A percentile compares a stretch with the other conserved stretches of the same genome.
Conservation (phyloP, 2,113 vertebrate genomes). For the Chaetorhynchus papuensis region DNA sequence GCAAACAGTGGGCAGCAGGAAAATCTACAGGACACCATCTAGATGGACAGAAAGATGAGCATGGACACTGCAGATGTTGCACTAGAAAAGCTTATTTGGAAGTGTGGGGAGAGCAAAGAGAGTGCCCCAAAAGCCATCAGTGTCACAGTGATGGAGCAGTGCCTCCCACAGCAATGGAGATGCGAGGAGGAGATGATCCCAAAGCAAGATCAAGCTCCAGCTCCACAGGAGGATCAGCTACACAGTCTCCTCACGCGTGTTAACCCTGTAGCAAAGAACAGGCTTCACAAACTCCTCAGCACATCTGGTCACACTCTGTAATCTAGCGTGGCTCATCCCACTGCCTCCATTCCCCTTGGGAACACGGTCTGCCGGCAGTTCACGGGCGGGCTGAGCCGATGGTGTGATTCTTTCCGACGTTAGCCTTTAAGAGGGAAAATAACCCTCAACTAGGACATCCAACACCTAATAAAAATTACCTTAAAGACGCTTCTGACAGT, state of each 20-base stretch:
- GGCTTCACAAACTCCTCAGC: neutral
- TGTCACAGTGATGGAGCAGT: neutral
- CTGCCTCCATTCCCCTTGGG: neutral
- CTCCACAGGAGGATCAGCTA: neutral
- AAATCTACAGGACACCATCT: neutral
- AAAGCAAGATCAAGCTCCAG: neutral
- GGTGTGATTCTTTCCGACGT: neutral
- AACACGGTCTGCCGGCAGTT: neutral
- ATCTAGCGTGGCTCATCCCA: neutral
- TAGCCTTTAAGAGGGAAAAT: neutral
- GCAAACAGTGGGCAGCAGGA: neutral
- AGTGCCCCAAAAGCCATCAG: neutral
- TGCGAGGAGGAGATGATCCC: neutral
- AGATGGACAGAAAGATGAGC: neutral
- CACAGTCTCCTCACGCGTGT: neutral
- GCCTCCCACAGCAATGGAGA: neutral
- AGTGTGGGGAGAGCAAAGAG: neutral
- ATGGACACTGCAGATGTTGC: neutral
- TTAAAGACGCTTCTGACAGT: neutral
- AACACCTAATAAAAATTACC: constrained; percentile 36
- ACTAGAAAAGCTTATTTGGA: neutral
- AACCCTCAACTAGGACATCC: neutral
- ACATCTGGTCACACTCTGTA: neutral
- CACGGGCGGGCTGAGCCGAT: neutral
- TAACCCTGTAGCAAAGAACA: neutral